phyloP scores from a whole-genome alignment of 2,888 invertebrate genomes.

The Drosophila merina region DNA sequence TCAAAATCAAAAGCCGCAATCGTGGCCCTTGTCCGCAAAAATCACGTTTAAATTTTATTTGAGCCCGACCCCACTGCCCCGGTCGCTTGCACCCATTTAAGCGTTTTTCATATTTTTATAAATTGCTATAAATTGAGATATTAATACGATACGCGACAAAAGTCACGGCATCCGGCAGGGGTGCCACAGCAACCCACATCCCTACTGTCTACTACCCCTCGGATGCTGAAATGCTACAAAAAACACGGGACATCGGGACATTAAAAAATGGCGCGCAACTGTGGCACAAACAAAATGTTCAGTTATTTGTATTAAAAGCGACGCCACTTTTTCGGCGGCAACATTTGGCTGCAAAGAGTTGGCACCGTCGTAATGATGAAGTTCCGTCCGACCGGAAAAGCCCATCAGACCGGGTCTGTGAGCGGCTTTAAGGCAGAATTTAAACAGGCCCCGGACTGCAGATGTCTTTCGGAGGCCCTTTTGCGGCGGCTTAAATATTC shows the following conservation, averaged over 20 bases:
- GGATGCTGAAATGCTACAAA: conserved; percentile 69
- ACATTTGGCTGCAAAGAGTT: conserved; percentile 60
- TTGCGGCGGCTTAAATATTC: conserved; percentile 73
- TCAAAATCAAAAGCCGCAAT: conserved; percentile 42
- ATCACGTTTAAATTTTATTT: conserved; percentile 69
- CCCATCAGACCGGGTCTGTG: conserved; percentile 21
- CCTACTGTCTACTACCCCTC: conserved; percentile 48
- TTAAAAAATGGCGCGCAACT: conserved; percentile 73
- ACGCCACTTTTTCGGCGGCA: conserved; percentile 65
- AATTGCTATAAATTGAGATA: conserved; percentile 81
- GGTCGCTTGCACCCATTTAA: conserved; percentile 19
- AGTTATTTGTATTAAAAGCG: conserved; percentile 75
- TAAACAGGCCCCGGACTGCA: conserved; percentile 35
- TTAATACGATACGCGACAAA: conserved; percentile 78
- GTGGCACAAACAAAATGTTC: conserved; percentile 77
- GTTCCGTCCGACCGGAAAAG: conserved; percentile 45
- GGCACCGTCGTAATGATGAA: conserved; percentile 61
- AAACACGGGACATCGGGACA: conserved; percentile 73
- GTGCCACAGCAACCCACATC: not conserved
- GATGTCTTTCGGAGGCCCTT: conserved; percentile 21
- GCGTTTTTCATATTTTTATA: conserved; percentile 78
- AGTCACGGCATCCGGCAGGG: conserved; percentile 51
- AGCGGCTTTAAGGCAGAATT: conserved; percentile 68
- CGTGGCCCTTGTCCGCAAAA: conserved; percentile 25
- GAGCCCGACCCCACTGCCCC: conserved; percentile 15